A percentile compares a stretch with the other conserved stretches of the same genome.
Evolutionary conservation across 2,888 invertebrate genomes (phyloP).

Genomic region (Cephus rjabovi): DNA sequence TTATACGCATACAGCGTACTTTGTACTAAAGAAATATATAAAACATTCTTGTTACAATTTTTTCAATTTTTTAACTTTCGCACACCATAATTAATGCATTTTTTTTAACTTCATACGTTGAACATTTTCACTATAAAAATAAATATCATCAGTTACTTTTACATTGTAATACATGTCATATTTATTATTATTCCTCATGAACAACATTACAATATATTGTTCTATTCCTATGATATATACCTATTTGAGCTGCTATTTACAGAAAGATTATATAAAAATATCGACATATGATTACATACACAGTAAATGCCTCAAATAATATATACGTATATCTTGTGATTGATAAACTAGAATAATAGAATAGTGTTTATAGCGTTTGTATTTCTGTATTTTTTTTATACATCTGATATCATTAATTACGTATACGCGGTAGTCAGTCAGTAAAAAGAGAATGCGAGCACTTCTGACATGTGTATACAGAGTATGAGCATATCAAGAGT

Average conservation of each 20-base stretch:
- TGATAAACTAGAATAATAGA: slow-evolving; percentile 22
- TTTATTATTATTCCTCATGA: slow-evolving; percentile 31
- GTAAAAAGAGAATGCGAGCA: slow-evolving; percentile 22
- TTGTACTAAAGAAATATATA: background rate
- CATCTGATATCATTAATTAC: slow-evolving; percentile 36
- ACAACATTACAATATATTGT: slow-evolving; percentile 40
- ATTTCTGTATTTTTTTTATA: slow-evolving; percentile 16
- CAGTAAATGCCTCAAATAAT: slow-evolving; percentile 40
- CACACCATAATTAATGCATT: background rate
- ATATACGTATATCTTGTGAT: slow-evolving; percentile 20
- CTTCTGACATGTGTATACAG: slow-evolving; percentile 9
- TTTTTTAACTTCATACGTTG: background rate
- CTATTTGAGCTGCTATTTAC: slow-evolving; percentile 43
- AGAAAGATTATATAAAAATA: slow-evolving; percentile 58
- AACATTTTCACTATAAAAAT: background rate
- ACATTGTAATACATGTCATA: slow-evolving; percentile 2
- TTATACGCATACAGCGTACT: background rate
- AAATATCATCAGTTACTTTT: background rate
- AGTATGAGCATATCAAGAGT: background rate
- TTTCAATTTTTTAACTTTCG: background rate
- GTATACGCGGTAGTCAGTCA: slow-evolving; percentile 48
- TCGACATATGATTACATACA: slow-evolving; percentile 33
- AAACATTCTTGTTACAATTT: background rate
- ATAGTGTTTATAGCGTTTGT: slow-evolving; percentile 18
- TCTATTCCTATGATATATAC: slow-evolving; percentile 27